Evolutionary conservation across 2,888 invertebrate species (phyloP), one percentile per base, ranked within the genome.

Genomic region (Cosmopolites sordidus): DNA sequence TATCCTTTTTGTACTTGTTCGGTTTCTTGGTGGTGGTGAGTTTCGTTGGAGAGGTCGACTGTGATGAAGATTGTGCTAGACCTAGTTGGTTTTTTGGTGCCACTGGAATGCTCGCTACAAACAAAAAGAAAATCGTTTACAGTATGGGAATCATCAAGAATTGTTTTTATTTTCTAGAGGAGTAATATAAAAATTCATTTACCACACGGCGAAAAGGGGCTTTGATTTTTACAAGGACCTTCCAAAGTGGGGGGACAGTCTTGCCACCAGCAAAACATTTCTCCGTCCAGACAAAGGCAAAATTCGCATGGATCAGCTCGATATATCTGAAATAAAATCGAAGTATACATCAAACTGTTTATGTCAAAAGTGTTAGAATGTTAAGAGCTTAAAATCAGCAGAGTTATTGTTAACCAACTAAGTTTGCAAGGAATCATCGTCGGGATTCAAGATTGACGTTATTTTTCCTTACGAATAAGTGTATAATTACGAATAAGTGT

Each of bases 241-340:
- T 75, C 73, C 60, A 70, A 64, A 0, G 70, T 66, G 1, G 75
- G 75, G 2, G 79, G 80, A 66, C 81, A 81, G 66, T 80, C 79
- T 67, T 81, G 80, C 82, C 82, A 83, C 81, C 82, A 82, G 69
- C 83, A 83, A 66, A 82, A 83, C 75, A 82, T 80, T 66, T 82
- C 82, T 5, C 82, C 82, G 62, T 82, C 82, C 63, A 82, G 74
- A 66, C 83, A 83, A 39, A 83, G 72, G 65, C 83, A 82, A 61
- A 82, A 80, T 68, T 82, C 83, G 66, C 82, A 83, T 18, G 76
- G 80, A 69, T 82, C 82, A 43, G 71, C 70, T 51, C 82, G 75
- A 60, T 79, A 78, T 60, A 83, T 80, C 82, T 82, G 77, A 33
- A 33, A 33, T 4, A 33, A 9, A 33, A 33, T 22, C n/a, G n/a